These are phyloP conservation scores for Trachymyrmex septentrionalis DNA, from an alignment of 1,140 invertebrate species.

Conservation along the genomic window DNA sequence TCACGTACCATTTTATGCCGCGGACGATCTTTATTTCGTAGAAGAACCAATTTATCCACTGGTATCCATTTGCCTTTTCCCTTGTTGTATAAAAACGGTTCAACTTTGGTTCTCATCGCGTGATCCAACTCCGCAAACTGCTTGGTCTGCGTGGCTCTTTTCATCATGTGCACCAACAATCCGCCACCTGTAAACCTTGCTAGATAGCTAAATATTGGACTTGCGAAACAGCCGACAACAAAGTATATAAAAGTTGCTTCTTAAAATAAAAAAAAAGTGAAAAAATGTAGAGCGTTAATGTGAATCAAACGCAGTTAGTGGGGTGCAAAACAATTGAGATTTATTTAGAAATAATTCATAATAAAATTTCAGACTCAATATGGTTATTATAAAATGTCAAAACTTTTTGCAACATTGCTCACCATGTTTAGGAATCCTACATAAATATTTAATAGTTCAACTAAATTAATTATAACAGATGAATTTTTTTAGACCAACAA, in stretches of 20 bases:
- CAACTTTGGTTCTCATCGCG: conserved; percentile 95
- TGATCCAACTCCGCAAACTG: conserved; percentile 96
- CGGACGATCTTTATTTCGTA: conserved; percentile 94
- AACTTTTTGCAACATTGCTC: too few relatives aligned
- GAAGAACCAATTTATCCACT: conserved; percentile 94
- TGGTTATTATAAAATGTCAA: too few relatives aligned
- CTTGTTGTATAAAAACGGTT: conserved; percentile 97
- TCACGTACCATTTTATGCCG: conserved; percentile 91
- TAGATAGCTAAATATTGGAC: conserved; percentile 10
- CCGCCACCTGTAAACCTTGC: conserved; percentile 91
- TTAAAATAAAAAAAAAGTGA: neutral
- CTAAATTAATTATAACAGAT: too few relatives aligned
- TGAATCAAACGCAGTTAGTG: too few relatives aligned
- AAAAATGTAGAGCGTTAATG: too few relatives aligned
- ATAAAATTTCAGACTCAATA: too few relatives aligned
- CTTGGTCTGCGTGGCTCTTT: conserved; percentile 95
- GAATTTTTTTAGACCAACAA: too few relatives aligned
- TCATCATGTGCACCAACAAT: conserved; percentile 96
- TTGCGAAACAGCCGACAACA: neutral
- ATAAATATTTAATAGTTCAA: too few relatives aligned
- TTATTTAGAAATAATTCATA: too few relatives aligned
- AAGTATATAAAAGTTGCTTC: neutral
- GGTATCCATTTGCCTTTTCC: conserved; percentile 96
- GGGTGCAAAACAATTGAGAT: too few relatives aligned
- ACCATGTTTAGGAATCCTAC: too few relatives aligned